Evolutionary conservation across 2,113 vertebrate genomes (phyloP).

Genomic region (Ictidomys tridecemlineatus): DNA sequence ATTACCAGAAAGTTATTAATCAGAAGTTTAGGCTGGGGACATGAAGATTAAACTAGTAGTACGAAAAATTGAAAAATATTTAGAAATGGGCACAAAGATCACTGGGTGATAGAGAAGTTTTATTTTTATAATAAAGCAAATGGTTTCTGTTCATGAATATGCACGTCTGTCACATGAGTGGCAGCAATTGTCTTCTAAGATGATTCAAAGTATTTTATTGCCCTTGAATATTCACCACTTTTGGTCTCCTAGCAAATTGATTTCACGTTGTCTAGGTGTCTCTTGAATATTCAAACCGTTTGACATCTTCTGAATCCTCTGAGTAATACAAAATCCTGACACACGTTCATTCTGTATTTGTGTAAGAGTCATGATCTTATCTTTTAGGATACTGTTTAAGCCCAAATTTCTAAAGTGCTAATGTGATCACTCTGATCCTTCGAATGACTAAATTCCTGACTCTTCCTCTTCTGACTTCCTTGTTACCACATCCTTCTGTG

Average conservation of each 20-base stretch:
- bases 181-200: not conserved
- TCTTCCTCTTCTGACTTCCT: not conserved
- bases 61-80: slow-evolving; percentile 1
- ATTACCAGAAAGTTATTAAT: not conserved
- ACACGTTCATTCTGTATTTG: not conserved
- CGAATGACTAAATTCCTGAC: not conserved
- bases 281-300: not conserved
- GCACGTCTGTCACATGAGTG: not conserved
- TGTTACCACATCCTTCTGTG: not conserved
- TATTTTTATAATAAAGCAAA: not conserved
- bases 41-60: not conserved
- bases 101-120: not conserved
- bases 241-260: slow-evolving; percentile 27
- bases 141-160: not conserved
- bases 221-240: not conserved
- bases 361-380: not conserved
- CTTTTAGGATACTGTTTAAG: not conserved
- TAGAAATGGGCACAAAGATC: not conserved
- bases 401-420: not conserved
- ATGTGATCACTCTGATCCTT: not conserved
- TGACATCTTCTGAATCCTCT: not conserved
- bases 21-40: not conserved
- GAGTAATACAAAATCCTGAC: slow-evolving; percentile 41
- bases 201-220: not conserved
- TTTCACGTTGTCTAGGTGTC: not conserved